Conservation (phyloP, 2,888 invertebrate species). For the Erebia epiphron region DNA sequence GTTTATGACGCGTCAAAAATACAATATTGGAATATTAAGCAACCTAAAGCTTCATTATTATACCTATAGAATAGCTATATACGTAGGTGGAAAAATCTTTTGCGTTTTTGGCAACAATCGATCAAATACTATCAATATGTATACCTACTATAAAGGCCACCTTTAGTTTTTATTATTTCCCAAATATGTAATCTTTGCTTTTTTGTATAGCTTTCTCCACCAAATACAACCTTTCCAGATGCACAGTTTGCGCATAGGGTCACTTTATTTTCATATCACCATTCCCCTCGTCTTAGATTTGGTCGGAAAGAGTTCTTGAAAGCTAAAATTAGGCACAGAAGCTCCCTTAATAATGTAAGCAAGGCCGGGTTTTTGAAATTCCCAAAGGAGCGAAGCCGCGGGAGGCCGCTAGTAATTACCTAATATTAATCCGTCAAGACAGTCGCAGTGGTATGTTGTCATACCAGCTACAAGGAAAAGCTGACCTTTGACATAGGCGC, state of each 20-base stretch:
- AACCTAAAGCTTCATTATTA: slow-evolving; percentile 9
- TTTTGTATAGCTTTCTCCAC: not conserved
- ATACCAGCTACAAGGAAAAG: slow-evolving; percentile 30
- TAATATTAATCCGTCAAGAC: not conserved
- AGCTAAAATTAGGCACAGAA: no score
- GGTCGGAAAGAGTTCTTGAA: no score
- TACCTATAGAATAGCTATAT: slow-evolving; percentile 4
- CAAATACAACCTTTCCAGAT: no score
- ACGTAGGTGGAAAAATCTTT: slow-evolving; percentile 3
- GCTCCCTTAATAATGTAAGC: no score
- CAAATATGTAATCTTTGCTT: not conserved
- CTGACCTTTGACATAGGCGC: slow-evolving; percentile 34
- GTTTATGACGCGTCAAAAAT: slow-evolving; percentile 13
- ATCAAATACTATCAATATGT: no score
- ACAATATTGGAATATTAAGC: slow-evolving; percentile 21
- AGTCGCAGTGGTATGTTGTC: slow-evolving; percentile 15
- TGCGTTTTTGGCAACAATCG: slow-evolving; percentile 15
- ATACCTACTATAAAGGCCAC: no score
- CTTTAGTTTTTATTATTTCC: not conserved
- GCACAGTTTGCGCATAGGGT: no score
- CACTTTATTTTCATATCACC: no score
- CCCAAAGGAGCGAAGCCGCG: no score
- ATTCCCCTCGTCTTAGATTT: no score
- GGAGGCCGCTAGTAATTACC: not conserved
- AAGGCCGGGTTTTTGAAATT: no score